Percentiles rank a stretch among this genome's conserved stretches.
phyloP scores from a whole-genome alignment of 2,113 vertebrate genomes.

The Erythrolamprus reginae region DNA sequence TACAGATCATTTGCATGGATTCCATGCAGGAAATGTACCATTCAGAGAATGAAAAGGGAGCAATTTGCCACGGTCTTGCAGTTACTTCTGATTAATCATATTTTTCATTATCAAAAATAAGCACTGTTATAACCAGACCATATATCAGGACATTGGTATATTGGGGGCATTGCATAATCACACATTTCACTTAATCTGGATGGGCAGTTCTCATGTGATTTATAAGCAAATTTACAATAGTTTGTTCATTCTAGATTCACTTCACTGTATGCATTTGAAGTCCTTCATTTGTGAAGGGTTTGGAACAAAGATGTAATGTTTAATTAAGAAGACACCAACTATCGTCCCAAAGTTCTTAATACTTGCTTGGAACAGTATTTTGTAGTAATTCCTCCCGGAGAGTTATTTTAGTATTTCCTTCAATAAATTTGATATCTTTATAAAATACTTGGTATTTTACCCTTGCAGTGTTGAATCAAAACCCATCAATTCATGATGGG shows the following conservation, averaged over 20 bases:
- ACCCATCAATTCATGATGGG: neutral
- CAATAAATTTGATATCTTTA: neutral
- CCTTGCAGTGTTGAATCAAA: neutral
- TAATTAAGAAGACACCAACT: neutral
- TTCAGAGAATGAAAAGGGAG: neutral
- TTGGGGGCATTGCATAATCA: neutral
- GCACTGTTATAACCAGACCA: neutral
- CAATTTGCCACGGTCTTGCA: neutral
- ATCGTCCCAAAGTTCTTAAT: neutral
- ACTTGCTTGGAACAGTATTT: neutral
- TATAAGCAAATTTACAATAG: neutral
- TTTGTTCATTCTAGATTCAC: neutral
- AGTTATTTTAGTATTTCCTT: neutral
- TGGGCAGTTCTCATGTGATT: neutral
- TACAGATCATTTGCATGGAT: conserved; percentile 10
- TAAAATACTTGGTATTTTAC: neutral
- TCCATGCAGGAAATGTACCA: neutral
- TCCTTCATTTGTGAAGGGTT: neutral
- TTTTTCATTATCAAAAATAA: conserved; percentile 3
- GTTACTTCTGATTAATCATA: neutral
- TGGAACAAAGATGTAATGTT: neutral
- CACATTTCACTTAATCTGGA: neutral
- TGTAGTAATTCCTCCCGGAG: neutral
- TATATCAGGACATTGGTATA: neutral
- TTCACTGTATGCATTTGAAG: neutral